Evolutionary conservation across 92 coral and sea anemone species (phyloP).

Genomic region (Diadumene lineata): DNA sequence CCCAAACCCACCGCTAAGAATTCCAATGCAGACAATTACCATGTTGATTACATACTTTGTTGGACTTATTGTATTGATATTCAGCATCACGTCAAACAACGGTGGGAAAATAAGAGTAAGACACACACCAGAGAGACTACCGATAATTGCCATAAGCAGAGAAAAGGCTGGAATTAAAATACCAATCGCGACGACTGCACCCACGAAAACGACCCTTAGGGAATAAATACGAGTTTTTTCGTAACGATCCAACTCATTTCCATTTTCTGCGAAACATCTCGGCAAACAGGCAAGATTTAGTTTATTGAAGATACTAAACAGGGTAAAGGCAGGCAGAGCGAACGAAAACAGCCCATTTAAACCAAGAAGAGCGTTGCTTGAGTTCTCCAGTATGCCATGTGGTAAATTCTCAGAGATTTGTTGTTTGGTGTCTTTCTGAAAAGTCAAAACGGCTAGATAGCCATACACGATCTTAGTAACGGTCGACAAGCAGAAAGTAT

Average conservation of each 20-base stretch:
- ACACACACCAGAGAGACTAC: conserved; percentile 90
- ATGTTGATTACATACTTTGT: conserved; percentile 75
- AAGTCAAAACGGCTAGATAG: conserved; percentile 84
- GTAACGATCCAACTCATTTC: conserved; percentile 58
- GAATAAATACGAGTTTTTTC: conserved; percentile 69
- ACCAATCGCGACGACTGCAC: conserved; percentile 68
- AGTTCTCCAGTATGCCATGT: conserved; percentile 83
- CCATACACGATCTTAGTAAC: conserved; percentile 77
- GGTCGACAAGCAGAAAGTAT: conserved; percentile 77
- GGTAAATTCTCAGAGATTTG: conserved; percentile 98
- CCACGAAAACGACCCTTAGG: conserved; percentile 78
- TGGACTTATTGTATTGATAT: conserved; percentile 67
- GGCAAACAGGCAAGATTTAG: conserved; percentile 72
- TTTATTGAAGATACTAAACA: conserved; percentile 85
- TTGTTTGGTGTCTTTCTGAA: conserved; percentile 81
- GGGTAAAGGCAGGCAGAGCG: conserved; percentile 89
- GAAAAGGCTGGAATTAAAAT: conserved; percentile 93
- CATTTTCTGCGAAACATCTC: conserved; percentile 85
- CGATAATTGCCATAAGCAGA: conserved; percentile 90
- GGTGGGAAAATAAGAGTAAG: conserved; percentile 90
- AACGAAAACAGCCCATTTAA: conserved; percentile 92
- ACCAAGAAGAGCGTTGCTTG: conserved; percentile 88
- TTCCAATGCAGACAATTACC: conserved; percentile 82
- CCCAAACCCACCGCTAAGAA: conserved; percentile 88
- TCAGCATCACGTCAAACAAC: conserved; percentile 79